Base-by-base conservation (phyloP, 1,140 invertebrate genomes). In the Zaprionus vittiger region DNA sequence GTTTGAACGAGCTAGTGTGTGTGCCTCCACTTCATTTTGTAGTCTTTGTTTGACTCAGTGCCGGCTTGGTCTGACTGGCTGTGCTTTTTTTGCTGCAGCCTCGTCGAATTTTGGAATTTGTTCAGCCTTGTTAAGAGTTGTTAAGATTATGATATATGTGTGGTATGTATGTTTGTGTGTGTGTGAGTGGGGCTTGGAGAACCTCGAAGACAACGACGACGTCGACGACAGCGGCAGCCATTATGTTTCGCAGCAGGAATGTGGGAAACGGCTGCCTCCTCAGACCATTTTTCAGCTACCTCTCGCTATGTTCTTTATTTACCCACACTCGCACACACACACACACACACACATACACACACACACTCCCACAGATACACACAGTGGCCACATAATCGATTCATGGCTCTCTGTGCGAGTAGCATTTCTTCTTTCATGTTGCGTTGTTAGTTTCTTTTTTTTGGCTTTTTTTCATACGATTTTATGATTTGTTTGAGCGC, bases 51-150 rank as follows among this genome's bases (percentile, higher is more conserved):
- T 54, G 64, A 44, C 7, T 65, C 41, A 47, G 41, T 64, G 57
- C 71, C 83, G 73, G 79, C 74, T 83, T 67, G 81, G 84, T 90
- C 85, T 83, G 81, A 89, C 84, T 83, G 84, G 81, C 84, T 89
- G 78, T 67, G 74, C 70, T 63, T 67, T 77, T 63, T 62, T 77
- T 69, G 72, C 60, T 64, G 71, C 61, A 66, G 81, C 85, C 85
- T 90, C 79, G 77, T 89, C 82, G 85, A 90, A 90, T 89, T 89
- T 89, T 89, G 81, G 85, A 89, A 89, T 89, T 89, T 85, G 90
- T 91, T 91, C 90, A 83, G 90, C 73, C 90, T 91, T 91, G 90
- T 91, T 91, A 90, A 91, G 90, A 91, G 90, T 91, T 91, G 89
- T 91, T 91, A 91, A 91, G 89, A 91, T 91, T 91, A 91, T 91